Evolutionary conservation across 2,888 invertebrate genomes (phyloP).

Genomic region (Agriopis marginaria): DNA sequence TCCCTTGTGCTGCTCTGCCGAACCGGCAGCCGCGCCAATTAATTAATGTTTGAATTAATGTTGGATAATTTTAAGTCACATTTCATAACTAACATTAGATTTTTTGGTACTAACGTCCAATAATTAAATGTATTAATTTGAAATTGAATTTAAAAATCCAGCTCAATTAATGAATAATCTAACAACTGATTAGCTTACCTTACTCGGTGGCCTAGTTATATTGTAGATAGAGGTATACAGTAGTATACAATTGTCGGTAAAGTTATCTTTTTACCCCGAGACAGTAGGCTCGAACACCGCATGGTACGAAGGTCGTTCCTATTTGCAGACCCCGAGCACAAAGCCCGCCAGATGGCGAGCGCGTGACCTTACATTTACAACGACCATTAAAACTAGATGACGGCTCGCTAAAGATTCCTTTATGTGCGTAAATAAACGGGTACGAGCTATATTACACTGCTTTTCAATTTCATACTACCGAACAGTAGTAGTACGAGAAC

Average conservation of each 20-base stretch:
- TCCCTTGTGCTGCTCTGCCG: too few species aligned
- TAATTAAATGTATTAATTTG: too few species aligned
- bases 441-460: background rate
- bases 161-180: background rate
- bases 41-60: too few species aligned
- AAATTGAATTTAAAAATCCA: too few species aligned
- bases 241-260: conserved; percentile 3
- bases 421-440: background rate
- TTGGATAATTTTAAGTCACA: too few species aligned
- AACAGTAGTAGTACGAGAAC: too few species aligned
- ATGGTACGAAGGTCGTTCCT: conserved; percentile 17
- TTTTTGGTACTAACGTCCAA: too few species aligned
- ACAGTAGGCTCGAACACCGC: conserved; percentile 1
- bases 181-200: background rate
- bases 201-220: background rate
- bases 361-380: conserved; percentile 5
- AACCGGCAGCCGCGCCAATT: too few species aligned
- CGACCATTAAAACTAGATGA: conserved; percentile 2
- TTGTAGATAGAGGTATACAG: background rate
- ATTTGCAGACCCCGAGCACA: conserved; percentile 8
- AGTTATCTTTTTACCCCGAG: conserved; percentile 6
- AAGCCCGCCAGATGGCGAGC: conserved; percentile 18
- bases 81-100: too few species aligned
- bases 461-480: background rate
- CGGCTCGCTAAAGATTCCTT: background rate